Base-by-base conservation (phyloP, 2,797 vertebrate species). In the Psittacula derbiana region DNA sequence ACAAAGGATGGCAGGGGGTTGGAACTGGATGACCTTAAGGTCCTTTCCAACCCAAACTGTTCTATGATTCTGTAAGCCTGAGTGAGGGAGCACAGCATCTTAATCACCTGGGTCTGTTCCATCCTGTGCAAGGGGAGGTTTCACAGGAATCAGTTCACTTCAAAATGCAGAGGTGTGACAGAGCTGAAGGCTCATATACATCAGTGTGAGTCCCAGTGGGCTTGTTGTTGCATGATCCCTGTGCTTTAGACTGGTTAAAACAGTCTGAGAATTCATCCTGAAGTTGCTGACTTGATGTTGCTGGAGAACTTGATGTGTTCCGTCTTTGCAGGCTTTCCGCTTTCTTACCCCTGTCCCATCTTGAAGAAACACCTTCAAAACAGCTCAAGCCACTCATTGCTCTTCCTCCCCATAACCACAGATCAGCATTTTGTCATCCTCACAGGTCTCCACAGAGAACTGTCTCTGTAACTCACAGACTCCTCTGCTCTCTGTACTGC, bases 401-500 rank as follows among this genome's bases (percentile, higher is more conserved):
- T 36, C n/a, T 78, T 67, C 24, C 8, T 67, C 10, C 9, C n/a
- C 1, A 0, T 36, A 36, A 28, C 41, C 3, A 3, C 3, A 11
- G 41, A 43, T 38, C 16, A 74, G 3, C 18, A 33, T 73, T 88
- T 60, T 76, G 15, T 73, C 38, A 71, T 16, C 6, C 40, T 81
- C 41, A 47, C 1, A 8, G 8, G 1, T 80, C 18, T 78, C 44
- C 18, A 13, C 0, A 1, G 44, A 80, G 18, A 80, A 7, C 17
- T 8, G 6, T 14, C 23, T 49, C 49, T 82, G 30, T n/a, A 50
- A 18, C 36, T 85, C 64, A 60, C 53, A 62, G 16, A 9, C 16
- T 30, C 3, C 6, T 89, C 13, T 2, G 3, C 24, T 74, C 19
- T 36, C 31, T 67, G 15, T 0, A 0, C 27, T 5, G 3, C 10